Evolutionary conservation across 2,113 vertebrate genomes (phyloP).

Genomic region (Petromus typicus): DNA sequence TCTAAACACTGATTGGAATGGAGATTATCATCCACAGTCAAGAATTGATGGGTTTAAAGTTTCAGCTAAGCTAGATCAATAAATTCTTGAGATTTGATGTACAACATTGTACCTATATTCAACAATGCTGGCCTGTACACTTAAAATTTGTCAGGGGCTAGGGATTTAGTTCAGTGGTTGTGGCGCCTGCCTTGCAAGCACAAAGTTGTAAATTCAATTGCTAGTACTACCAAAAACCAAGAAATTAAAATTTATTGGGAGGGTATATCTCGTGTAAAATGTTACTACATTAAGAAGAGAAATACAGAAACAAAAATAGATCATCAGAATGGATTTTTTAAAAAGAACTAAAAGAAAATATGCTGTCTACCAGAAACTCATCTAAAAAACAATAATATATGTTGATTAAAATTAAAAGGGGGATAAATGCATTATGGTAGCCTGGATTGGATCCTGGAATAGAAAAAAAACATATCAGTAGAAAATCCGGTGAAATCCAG

Average conservation of each 20-base stretch:
- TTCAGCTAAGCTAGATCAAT: neutral
- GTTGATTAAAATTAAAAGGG: slow-evolving; percentile 10
- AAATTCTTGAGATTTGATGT: neutral
- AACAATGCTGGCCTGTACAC: neutral
- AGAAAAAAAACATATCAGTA: slow-evolving; percentile 42
- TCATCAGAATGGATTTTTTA: neutral
- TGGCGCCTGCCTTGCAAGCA: too few species aligned
- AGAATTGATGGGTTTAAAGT: neutral
- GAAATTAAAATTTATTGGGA: neutral
- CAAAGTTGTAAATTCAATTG: too few species aligned
- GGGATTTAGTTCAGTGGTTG: too few species aligned
- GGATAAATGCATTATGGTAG: neutral
- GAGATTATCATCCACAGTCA: neutral
- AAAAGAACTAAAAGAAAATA: neutral
- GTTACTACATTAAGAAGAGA: neutral
- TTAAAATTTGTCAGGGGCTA: neutral
- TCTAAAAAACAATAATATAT: neutral
- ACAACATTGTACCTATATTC: neutral
- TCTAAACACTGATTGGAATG: neutral
- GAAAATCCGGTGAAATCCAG: slow-evolving; percentile 19
- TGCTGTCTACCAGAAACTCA: slow-evolving; percentile 6
- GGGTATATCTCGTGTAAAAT: neutral
- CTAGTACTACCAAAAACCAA: too few species aligned
- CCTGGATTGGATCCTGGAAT: neutral
- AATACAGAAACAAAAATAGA: neutral